A percentile compares a stretch with the other conserved stretches of the same genome.
These are phyloP conservation scores for Mormyrus hasselquistii DNA, from an alignment of 2,797 vertebrate genomes.

Conservation along the genomic window DNA sequence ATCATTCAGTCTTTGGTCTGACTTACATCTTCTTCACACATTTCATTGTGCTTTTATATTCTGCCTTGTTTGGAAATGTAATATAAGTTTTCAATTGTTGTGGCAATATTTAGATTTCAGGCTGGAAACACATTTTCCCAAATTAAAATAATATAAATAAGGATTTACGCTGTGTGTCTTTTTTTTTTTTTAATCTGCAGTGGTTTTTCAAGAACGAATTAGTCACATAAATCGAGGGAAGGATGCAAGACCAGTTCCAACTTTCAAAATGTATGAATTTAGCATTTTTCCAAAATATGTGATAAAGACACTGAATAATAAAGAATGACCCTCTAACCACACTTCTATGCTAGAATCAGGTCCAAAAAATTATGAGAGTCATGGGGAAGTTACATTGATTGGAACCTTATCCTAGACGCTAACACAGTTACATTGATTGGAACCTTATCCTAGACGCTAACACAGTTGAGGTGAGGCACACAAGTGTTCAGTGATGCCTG, in stretches of 20 bases:
- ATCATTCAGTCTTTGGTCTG: not conserved
- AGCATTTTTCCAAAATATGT: not conserved
- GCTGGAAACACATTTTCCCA: not conserved
- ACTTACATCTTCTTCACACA: not conserved
- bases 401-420: not conserved
- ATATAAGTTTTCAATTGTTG: not conserved
- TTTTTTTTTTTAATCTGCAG: not conserved
- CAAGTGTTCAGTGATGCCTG: not conserved
- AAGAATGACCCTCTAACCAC: not conserved
- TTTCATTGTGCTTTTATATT: not conserved
- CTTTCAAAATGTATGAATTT: not conserved
- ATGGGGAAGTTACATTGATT: not conserved
- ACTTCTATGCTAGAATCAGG: not conserved
- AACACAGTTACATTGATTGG: not conserved
- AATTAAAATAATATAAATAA: not conserved
- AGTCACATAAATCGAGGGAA: not conserved
- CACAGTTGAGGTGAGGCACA: not conserved
- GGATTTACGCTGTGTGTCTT: not conserved
- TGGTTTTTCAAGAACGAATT: not conserved
- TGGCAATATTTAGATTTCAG: not conserved
- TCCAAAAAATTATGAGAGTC: not conserved
- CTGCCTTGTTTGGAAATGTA: not conserved
- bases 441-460: not conserved
- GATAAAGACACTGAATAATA: not conserved
- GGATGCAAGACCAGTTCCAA: not conserved